Evolutionary conservation across 2,113 vertebrate genomes (phyloP).

Genomic region (Hippocampus guttulatus): DNA sequence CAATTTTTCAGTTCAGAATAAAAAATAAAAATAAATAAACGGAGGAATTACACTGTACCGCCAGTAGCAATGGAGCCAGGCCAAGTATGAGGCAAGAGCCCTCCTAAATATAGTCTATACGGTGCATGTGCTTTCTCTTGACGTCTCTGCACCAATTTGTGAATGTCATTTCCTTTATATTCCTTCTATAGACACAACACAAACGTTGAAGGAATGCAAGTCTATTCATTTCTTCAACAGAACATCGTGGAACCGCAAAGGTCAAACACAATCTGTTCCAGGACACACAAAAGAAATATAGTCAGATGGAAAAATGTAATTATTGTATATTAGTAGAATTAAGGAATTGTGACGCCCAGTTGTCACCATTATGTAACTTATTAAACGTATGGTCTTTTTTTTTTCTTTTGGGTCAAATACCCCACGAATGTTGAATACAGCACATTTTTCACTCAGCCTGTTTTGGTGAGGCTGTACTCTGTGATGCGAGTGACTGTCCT

Average conservation of each 20-base stretch:
- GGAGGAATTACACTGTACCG: slow-evolving; percentile 52
- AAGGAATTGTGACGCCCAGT: too few relatives aligned
- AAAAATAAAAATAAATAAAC: slow-evolving; percentile 49
- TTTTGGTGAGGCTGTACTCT: too few relatives aligned
- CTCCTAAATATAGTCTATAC: slow-evolving; percentile 47
- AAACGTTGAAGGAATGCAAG: slow-evolving; percentile 7
- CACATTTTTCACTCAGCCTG: too few relatives aligned
- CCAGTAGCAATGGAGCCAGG: slow-evolving; percentile 52
- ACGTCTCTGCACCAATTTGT: slow-evolving; percentile 23
- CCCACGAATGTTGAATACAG: too few relatives aligned
- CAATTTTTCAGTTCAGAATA: slow-evolving; percentile 36
- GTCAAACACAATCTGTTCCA: neutral
- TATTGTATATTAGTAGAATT: too few relatives aligned
- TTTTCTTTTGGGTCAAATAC: too few relatives aligned
- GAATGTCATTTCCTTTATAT: slow-evolving; percentile 16
- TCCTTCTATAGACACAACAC: slow-evolving; percentile 14
- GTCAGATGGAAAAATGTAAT: too few relatives aligned
- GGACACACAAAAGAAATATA: neutral
- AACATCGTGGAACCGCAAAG: neutral
- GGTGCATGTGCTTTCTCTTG: slow-evolving; percentile 32
- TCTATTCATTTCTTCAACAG: slow-evolving; percentile 12
- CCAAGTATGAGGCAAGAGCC: slow-evolving; percentile 46
- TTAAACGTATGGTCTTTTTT: too few relatives aligned
- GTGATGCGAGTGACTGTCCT: too few relatives aligned
- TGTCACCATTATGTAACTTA: too few relatives aligned